Conservation (phyloP, 2,888 invertebrate genomes). For the Yponomeuta malinellus region DNA sequence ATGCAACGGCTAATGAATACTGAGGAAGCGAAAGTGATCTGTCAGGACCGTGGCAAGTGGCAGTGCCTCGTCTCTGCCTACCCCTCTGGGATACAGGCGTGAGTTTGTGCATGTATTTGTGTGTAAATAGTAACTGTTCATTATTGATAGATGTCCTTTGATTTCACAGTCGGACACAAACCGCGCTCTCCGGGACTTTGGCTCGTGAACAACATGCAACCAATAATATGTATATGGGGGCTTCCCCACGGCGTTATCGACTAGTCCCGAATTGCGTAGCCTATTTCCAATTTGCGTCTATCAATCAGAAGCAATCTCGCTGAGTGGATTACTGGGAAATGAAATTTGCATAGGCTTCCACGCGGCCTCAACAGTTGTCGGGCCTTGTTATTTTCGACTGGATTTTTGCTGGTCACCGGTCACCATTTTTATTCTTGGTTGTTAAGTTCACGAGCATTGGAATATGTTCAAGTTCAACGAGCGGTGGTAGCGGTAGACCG, state of each 20-base stretch:
- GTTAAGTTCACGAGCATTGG: not conserved
- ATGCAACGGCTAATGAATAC: no score
- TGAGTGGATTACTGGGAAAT: slow-evolving; percentile 82
- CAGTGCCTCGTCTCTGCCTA: no score
- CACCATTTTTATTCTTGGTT: not conserved
- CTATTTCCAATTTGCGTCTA: slow-evolving; percentile 82
- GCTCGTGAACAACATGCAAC: no score
- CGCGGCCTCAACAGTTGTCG: slow-evolving; percentile 42
- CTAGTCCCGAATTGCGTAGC: slow-evolving; percentile 39
- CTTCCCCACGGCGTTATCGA: slow-evolving; percentile 19
- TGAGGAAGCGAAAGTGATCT: no score
- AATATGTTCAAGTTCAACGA: not conserved
- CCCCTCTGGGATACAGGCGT: no score
- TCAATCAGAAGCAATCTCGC: slow-evolving; percentile 82
- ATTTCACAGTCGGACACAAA: no score
- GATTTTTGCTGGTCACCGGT: not conserved
- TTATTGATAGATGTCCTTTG: no score
- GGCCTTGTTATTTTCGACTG: slow-evolving; percentile 38
- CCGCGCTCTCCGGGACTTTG: no score
- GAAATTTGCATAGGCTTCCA: slow-evolving; percentile 80
- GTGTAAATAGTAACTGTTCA: no score
- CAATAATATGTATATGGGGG: not conserved
- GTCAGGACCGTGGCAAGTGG: no score
- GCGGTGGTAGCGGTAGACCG: no score
- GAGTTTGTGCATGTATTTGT: no score